Conservation (phyloP, 1,140 invertebrate genomes). For the Drosophila tristis region DNA sequence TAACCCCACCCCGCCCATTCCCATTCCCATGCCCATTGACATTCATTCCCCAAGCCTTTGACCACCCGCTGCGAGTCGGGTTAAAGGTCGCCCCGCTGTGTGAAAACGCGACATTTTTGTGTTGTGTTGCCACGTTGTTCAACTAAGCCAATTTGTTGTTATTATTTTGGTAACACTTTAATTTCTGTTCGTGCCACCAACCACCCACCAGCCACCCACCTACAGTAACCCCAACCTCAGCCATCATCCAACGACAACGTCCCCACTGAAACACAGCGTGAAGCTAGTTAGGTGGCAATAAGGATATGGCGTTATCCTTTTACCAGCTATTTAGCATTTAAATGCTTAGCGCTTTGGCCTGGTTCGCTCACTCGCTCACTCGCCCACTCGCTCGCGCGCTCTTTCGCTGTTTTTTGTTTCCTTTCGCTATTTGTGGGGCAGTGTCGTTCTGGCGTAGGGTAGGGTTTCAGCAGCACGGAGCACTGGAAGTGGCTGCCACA, state of each 20-base stretch:
- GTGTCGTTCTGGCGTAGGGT: slow-evolving; percentile 1
- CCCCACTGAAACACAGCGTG: slow-evolving; percentile 42
- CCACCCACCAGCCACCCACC: slow-evolving; percentile 17
- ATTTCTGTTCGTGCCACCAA: slow-evolving; percentile 56
- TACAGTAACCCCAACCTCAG: neutral
- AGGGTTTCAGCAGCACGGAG: neutral
- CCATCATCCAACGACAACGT: no score
- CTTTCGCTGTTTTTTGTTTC: slow-evolving; percentile 14
- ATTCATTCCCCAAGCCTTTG: slow-evolving; percentile 20
- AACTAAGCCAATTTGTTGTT: slow-evolving; percentile 73
- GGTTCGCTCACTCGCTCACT: slow-evolving; percentile 33
- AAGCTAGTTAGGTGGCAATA: slow-evolving; percentile 67
- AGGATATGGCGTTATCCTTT: slow-evolving; percentile 79
- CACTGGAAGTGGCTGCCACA: no score
- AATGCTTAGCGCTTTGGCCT: slow-evolving; percentile 65
- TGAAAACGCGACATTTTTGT: slow-evolving; percentile 64
- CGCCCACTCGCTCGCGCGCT: neutral
- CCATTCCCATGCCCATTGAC: slow-evolving; percentile 6
- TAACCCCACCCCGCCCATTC: neutral
- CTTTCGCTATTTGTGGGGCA: neutral
- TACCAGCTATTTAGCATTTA: slow-evolving; percentile 82
- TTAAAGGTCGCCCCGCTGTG: slow-evolving; percentile 64
- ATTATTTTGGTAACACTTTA: slow-evolving; percentile 82
- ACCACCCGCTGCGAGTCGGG: slow-evolving; percentile 27
- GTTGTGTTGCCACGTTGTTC: slow-evolving; percentile 35